These are phyloP conservation scores for Anolis apletophallus DNA, from an alignment of 2,797 vertebrate genomes.

Conservation along the genomic window DNA sequence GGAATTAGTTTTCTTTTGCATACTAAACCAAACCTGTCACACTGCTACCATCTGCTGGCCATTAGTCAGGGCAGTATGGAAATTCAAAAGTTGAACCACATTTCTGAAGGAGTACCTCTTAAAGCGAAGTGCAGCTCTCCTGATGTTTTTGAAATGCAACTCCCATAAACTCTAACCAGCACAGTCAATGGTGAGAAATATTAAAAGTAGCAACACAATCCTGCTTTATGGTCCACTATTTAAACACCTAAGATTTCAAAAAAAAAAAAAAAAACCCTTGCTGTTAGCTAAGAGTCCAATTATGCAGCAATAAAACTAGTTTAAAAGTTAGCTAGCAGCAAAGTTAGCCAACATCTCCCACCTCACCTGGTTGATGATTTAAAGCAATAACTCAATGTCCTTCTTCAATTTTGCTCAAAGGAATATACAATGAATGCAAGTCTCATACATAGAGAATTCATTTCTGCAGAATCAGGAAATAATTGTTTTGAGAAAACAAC, in stretches of 20 bases:
- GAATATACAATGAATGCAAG: background rate
- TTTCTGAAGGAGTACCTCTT: background rate
- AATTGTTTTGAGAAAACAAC: background rate
- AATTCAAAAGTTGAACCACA: background rate
- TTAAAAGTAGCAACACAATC: no score
- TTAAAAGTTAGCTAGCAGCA: background rate
- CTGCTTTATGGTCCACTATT: background rate
- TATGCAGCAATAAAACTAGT: background rate
- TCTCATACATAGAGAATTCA: background rate
- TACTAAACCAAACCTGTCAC: background rate
- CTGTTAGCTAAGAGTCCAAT: background rate
- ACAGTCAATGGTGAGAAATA: no score
- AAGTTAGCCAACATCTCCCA: background rate
- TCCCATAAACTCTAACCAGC: no score
- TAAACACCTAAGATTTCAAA: background rate
- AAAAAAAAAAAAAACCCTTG: background rate
- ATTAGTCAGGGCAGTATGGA: background rate
- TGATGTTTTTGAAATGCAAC: background rate
- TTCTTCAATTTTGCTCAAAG: background rate
- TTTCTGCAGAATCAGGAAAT: background rate
- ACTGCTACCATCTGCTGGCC: constrained; percentile 1
- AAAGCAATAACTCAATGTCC: background rate
- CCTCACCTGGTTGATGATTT: no score
- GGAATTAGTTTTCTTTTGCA: no score
- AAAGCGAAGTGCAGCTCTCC: background rate